Evolutionary conservation across 2,888 invertebrate species (phyloP).

Genomic region (Brachynemurus nebulosus): DNA sequence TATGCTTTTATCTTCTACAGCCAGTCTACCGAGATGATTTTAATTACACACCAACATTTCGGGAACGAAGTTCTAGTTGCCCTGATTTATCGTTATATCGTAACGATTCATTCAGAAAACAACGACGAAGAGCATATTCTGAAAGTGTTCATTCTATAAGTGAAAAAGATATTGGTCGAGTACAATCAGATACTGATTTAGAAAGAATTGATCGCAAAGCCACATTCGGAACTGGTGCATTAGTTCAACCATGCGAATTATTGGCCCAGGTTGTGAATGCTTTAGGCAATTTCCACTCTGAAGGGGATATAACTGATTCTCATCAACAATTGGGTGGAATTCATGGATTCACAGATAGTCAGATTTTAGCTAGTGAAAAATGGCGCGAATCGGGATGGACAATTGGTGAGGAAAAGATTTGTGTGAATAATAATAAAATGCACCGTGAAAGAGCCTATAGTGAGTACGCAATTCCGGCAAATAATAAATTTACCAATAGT

Average conservation of each 20-base stretch:
- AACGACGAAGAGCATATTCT: conserved; percentile 48
- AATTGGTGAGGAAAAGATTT: conserved; percentile 34
- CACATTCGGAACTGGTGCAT: conserved; percentile 56
- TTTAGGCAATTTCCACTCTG: conserved; percentile 41
- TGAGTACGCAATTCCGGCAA: conserved; percentile 29
- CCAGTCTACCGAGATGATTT: conserved; percentile 58
- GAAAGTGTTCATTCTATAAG: conserved; percentile 38
- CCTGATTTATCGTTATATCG: conserved; percentile 57
- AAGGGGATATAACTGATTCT: conserved; percentile 18
- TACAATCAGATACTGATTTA: conserved; percentile 67
- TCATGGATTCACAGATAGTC: conserved; percentile 57
- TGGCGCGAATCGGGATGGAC: conserved; percentile 36
- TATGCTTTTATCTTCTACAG: conserved; percentile 32
- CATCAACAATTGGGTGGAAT: conserved; percentile 37
- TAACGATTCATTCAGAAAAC: conserved; percentile 32
- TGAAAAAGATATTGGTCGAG: conserved; percentile 33
- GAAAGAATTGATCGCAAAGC: conserved; percentile 63
- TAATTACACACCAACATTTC: conserved; percentile 27
- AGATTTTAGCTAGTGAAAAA: conserved; percentile 58
- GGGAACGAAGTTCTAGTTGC: conserved; percentile 49
- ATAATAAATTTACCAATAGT: conserved; percentile 27
- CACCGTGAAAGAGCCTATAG: conserved; percentile 49
- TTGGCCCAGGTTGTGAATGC: conserved; percentile 66
- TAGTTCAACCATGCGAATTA: conserved; percentile 61
- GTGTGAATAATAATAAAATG: conserved; percentile 26